Base-by-base conservation (phyloP, 2,888 invertebrate species). In the Drosophila mulleri region DNA sequence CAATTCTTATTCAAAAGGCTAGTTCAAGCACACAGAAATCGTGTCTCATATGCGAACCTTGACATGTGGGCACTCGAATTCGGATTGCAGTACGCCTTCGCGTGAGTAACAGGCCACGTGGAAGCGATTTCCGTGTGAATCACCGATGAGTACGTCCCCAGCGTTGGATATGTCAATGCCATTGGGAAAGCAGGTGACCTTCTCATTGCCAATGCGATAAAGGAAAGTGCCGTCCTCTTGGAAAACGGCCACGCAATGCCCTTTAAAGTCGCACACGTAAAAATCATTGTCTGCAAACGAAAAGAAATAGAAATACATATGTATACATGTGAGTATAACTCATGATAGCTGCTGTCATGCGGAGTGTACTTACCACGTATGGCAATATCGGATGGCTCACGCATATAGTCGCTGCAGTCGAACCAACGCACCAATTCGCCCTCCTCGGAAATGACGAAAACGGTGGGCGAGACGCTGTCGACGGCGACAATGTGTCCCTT, bases 161-260 rank as follows among this genome's bases (percentile, higher is more conserved):
- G 98, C 98, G 93, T 98, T 98, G 60, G 98, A 98, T 92, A 99
- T 98, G 94, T 98, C 98, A 91, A 99, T 98, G 80, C 99, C 99
- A 93, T 98, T 99, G 8, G 98, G 99, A 93, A 98, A 99, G 93
- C 98, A 98, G 89, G 98, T 99, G 86, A 98, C 96, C 92, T 96
- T 98, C 94, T 98, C 98, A 94, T 97, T 97, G 80, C 98, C 99
- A 93, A 99, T 98, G 83, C 98, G 96, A 82, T 98, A 96, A 90
- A 98, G 94, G 94, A 98, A 98, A 75, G 95, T 95, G 66, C 98
- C 98, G 78, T 97, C 97, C 92, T 98, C 98, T 92, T 96, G 97
- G 93, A 98, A 98, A 54, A 98, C 98, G 32, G 98, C 98, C 61
- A 98, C 98, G 93, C 98, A 98, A 94, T 98, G 98, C 60, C 98